Percentiles rank a stretch among this genome's conserved stretches.
phyloP scores from a whole-genome alignment of 2,113 vertebrate genomes.

The Isurus oxyrinchus region DNA sequence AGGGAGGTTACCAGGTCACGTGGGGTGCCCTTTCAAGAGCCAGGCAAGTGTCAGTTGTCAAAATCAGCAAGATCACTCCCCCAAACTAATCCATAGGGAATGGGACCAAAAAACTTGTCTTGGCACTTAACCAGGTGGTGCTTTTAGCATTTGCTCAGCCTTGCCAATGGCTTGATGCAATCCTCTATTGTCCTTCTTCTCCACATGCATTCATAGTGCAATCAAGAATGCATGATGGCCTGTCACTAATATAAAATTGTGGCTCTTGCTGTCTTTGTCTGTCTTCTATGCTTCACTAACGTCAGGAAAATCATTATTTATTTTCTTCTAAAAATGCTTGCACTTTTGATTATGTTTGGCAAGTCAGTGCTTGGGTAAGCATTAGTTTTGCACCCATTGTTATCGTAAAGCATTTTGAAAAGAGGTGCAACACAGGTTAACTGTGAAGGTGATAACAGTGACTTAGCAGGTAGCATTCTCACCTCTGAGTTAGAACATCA shows the following conservation, averaged over 20 bases:
- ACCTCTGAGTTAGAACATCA: too few relatives aligned
- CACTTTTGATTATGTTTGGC: neutral
- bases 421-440: too few relatives aligned
- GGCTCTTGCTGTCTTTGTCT: neutral
- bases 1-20: neutral
- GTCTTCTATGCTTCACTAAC: neutral
- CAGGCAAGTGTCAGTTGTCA: neutral
- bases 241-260: neutral
- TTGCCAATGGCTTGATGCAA: neutral
- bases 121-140: neutral
- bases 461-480: too few relatives aligned
- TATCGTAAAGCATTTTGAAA: neutral
- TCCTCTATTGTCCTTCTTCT: neutral
- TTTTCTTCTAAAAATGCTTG: neutral
- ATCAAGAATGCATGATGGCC: neutral
- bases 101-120: too few relatives aligned
- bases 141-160: neutral
- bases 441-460: too few relatives aligned
- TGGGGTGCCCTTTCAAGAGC: neutral
- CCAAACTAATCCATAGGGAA: neutral
- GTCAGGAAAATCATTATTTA: neutral
- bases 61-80: neutral
- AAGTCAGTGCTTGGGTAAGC: neutral
- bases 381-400: neutral
- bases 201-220: neutral